phyloP scores from a whole-genome alignment of 1,140 invertebrate genomes.

The Orchesella cincta region DNA sequence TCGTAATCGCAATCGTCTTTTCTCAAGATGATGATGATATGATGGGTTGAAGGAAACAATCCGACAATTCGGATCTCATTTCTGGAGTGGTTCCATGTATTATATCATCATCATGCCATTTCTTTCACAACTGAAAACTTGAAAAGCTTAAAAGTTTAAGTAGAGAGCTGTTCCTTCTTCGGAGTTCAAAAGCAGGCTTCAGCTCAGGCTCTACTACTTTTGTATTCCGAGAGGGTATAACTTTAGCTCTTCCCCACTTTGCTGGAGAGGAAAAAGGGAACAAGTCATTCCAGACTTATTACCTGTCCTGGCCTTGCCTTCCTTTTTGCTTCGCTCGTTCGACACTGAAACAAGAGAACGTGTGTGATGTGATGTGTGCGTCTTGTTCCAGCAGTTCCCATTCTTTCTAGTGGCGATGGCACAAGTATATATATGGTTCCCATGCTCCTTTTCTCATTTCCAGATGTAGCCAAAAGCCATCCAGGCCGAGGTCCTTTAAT shows the following conservation, averaged over 20 bases:
- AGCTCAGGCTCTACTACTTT: neutral
- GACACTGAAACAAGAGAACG: too few species aligned
- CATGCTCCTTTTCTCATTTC: neutral
- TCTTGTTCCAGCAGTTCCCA: neutral
- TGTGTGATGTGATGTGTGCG: too few species aligned
- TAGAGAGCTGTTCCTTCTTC: too few species aligned
- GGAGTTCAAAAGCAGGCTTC: too few species aligned
- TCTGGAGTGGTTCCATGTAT: too few species aligned
- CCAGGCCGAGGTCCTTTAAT: neutral
- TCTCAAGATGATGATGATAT: too few species aligned
- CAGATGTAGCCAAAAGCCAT: neutral
- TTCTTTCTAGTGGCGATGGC: neutral
- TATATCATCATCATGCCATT: too few species aligned
- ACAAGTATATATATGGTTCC: neutral
- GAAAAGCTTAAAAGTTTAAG: too few species aligned
- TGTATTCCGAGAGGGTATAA: neutral
- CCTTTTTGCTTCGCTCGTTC: neutral
- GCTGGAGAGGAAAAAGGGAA: neutral
- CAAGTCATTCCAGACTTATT: neutral
- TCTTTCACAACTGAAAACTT: too few species aligned
- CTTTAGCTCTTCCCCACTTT: neutral
- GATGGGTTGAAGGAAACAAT: too few species aligned
- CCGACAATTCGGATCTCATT: too few species aligned
- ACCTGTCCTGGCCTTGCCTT: neutral
- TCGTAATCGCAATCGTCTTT: too few species aligned